phyloP scores from a whole-genome alignment of 1,140 invertebrate genomes.

The Bombus superbus region DNA sequence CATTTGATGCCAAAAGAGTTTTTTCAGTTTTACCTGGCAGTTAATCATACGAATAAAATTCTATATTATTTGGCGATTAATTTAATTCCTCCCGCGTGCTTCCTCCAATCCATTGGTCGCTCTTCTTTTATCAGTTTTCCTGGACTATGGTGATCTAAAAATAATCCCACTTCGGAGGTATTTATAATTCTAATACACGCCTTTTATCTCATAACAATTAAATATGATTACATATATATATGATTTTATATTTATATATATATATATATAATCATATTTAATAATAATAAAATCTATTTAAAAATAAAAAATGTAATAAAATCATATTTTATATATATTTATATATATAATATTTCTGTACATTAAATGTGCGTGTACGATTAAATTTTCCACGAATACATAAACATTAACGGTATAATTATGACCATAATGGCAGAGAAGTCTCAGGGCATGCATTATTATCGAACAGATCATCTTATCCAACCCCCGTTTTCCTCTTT shows the following conservation, averaged over 20 bases:
- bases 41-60: neutral
- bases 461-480: neutral
- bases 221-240: neutral
- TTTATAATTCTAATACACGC: neutral
- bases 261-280: no score
- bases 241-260: no score
- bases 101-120: neutral
- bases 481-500: neutral
- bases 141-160: neutral
- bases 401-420: neutral
- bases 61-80: neutral
- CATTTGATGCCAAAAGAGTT: no score
- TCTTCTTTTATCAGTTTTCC: no score
- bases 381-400: no score
- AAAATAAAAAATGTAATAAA: no score
- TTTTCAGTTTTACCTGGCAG: neutral
- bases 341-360: no score
- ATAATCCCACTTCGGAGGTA: neutral
- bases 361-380: no score
- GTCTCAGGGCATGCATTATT: neutral
- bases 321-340: no score
- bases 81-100: neutral
- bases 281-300: no score
- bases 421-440: neutral
- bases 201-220: neutral